Percentiles rank a stretch among this genome's conserved stretches.
Evolutionary conservation across 2,888 invertebrate species (phyloP).

Genomic region (Mythimna albipuncta): DNA sequence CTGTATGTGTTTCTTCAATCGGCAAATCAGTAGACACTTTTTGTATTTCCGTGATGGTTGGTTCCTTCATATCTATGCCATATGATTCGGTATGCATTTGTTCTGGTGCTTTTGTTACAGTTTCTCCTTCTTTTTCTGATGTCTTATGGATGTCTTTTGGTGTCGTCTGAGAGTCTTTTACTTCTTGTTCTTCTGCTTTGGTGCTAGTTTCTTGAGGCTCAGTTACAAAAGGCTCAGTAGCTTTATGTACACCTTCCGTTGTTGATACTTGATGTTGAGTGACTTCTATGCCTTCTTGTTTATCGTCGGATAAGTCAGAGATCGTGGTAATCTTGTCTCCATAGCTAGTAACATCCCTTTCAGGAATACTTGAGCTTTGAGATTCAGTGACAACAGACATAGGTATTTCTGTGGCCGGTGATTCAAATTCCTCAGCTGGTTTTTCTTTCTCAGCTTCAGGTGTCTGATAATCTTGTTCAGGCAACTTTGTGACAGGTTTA

Average conservation of each 20-base stretch:
- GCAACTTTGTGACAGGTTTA: slow-evolving; percentile 29
- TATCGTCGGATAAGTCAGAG: slow-evolving; percentile 32
- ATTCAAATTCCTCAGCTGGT: slow-evolving; percentile 17
- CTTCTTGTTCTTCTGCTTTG: slow-evolving; percentile 34
- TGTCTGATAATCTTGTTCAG: slow-evolving; percentile 23
- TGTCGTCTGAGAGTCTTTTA: not conserved
- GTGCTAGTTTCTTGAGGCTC: slow-evolving; percentile 36
- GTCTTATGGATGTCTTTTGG: not conserved
- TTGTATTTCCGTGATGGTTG: slow-evolving; percentile 32
- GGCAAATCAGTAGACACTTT: slow-evolving; percentile 46
- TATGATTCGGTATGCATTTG: slow-evolving; percentile 23
- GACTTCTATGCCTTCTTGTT: slow-evolving; percentile 29
- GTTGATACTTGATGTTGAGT: slow-evolving; percentile 30
- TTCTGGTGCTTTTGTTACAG: slow-evolving; percentile 25
- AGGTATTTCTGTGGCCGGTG: slow-evolving; percentile 38
- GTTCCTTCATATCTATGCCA: slow-evolving; percentile 11
- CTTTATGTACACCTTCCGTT: slow-evolving; percentile 16
- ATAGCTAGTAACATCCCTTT: slow-evolving; percentile 22
- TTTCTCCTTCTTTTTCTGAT: slow-evolving; percentile 24
- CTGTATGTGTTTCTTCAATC: slow-evolving; percentile 44
- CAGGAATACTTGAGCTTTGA: slow-evolving; percentile 18
- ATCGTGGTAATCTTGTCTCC: slow-evolving; percentile 44
- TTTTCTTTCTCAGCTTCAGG: slow-evolving; percentile 36
- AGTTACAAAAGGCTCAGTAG: slow-evolving; percentile 27
- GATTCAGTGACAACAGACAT: slow-evolving; percentile 33